Conservation (phyloP, 1,140 invertebrate genomes). For the Drosophila ananassae region DNA sequence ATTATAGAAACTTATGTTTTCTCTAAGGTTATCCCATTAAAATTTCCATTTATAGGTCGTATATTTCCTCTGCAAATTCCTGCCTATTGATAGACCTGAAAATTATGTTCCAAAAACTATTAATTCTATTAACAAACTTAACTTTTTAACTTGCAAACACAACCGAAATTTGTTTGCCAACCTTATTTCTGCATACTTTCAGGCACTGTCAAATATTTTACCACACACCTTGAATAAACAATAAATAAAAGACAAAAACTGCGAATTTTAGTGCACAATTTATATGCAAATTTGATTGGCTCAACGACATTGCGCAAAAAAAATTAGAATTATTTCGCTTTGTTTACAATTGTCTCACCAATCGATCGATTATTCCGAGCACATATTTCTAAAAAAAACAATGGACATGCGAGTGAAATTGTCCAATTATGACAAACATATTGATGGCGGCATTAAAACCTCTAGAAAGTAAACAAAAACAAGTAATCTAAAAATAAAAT, state of each 20-base stretch:
- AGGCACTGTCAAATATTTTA: slow-evolving; percentile 14
- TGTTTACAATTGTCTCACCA: slow-evolving; percentile 28
- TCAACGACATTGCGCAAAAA: slow-evolving; percentile 51
- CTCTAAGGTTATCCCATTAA: no score
- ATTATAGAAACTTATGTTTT: no score
- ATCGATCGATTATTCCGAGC: slow-evolving; percentile 33
- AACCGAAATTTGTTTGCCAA: no score
- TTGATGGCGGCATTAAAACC: slow-evolving; percentile 49
- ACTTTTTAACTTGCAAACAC: no score
- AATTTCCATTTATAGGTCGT: no score
- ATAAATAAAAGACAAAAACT: slow-evolving; percentile 20
- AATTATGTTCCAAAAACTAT: no score
- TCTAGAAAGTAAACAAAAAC: slow-evolving; percentile 61
- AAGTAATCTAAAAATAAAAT: slow-evolving; percentile 34
- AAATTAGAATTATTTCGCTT: slow-evolving; percentile 48
- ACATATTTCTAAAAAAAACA: slow-evolving; percentile 36
- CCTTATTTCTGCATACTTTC: slow-evolving; percentile 24
- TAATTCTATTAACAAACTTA: no score
- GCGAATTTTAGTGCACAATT: slow-evolving; percentile 38
- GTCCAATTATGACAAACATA: slow-evolving; percentile 60
- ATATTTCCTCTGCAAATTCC: no score
- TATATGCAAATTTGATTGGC: slow-evolving; percentile 46
- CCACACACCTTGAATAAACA: slow-evolving; percentile 30
- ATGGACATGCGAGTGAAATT: slow-evolving; percentile 53
- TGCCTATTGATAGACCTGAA: no score